A percentile compares a stretch with the other conserved stretches of the same genome.
phyloP scores from a whole-genome alignment of 2,888 invertebrate genomes.

The Stenodema calcarata region DNA sequence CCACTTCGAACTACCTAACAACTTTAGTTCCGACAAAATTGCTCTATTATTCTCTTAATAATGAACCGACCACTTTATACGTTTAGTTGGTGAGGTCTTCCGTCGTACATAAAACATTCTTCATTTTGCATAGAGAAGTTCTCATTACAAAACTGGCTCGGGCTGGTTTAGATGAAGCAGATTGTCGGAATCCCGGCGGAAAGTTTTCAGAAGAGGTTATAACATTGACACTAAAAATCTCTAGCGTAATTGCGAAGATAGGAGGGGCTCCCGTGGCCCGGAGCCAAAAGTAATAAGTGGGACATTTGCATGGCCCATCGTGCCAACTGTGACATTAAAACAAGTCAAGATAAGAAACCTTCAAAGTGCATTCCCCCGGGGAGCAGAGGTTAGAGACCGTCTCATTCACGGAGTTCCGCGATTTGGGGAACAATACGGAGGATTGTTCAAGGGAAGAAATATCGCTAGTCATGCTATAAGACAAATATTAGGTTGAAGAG shows the following conservation, averaged over 20 bases:
- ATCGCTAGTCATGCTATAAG: background rate
- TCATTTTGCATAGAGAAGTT: background rate
- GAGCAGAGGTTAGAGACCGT: background rate
- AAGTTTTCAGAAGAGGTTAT: background rate
- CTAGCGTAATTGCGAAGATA: constrained; percentile 14
- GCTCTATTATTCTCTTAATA: too few species aligned
- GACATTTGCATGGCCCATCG: constrained; percentile 4
- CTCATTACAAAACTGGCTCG: background rate
- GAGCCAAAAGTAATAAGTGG: constrained; percentile 16
- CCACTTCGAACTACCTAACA: too few species aligned
- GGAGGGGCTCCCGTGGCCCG: background rate
- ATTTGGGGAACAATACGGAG: background rate
- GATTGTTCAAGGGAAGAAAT: background rate
- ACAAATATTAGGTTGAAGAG: background rate
- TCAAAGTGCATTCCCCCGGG: background rate
- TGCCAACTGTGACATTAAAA: constrained; percentile 4
- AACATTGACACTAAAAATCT: constrained; percentile 4
- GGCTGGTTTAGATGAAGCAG: background rate
- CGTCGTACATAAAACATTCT: background rate
- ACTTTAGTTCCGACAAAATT: too few species aligned
- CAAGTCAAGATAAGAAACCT: background rate
- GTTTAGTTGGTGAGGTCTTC: background rate
- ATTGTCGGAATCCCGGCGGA: background rate
- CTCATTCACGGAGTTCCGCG: background rate
- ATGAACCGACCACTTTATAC: too few species aligned